These are phyloP conservation scores for Capitulum mitella DNA, from an alignment of 2,888 invertebrate genomes.

Conservation along the genomic window DNA sequence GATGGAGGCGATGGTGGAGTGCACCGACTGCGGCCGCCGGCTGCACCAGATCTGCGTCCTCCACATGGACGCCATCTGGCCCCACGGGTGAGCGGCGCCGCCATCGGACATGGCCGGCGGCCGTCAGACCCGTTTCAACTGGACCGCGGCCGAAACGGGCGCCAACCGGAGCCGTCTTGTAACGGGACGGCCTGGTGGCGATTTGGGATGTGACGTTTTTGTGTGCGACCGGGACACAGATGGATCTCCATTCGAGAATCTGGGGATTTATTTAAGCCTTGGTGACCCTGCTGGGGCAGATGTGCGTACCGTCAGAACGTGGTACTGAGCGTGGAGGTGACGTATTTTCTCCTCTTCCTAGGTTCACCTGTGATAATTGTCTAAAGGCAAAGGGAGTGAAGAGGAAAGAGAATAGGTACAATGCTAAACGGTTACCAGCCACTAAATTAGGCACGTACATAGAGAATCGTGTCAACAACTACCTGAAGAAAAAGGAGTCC, in stretches of 20 bases:
- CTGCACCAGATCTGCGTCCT: conserved; percentile 97
- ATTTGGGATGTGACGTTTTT: no score
- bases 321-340: no score
- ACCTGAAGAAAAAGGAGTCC: conserved; percentile 93
- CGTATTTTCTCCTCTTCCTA: conserved; percentile 38
- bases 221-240: neutral
- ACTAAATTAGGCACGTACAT: conserved; percentile 95
- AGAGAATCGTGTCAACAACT: conserved; percentile 95
- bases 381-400: conserved; percentile 82
- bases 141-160: no score
- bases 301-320: no score
- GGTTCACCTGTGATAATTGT: conserved; percentile 87
- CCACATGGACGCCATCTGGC: conserved; percentile 93
- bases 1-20: conserved; percentile 92
- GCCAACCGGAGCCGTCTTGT: no score
- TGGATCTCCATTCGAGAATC: no score
- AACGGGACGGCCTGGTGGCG: no score
- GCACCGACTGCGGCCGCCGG: conserved; percentile 92
- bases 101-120: no score
- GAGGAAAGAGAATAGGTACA: conserved; percentile 95
- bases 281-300: no score
- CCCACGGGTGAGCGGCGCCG: conserved; percentile 67
- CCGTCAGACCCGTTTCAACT: no score
- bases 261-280: no score
- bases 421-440: conserved; percentile 85